Percentiles rank a stretch among this genome's conserved stretches.
Evolutionary conservation across 2,113 vertebrate species (phyloP).

Genomic region (Tiliqua scincoides): DNA sequence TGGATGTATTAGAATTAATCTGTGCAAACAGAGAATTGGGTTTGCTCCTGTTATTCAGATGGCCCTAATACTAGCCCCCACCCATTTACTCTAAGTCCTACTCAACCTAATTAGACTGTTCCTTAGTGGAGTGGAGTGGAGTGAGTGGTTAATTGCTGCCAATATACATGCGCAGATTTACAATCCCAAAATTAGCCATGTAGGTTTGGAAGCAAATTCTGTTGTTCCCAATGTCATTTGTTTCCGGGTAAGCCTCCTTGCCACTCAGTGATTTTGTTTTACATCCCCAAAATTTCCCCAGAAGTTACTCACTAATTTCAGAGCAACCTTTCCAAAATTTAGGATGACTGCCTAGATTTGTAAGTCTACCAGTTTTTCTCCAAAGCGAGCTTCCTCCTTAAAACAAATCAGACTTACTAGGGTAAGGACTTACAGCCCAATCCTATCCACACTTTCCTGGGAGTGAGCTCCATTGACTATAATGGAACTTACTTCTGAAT

Average conservation of each 20-base stretch:
- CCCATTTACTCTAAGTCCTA: not conserved
- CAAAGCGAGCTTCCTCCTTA: not conserved
- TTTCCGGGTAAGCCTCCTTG: not conserved
- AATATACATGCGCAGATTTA: slow-evolving; percentile 29
- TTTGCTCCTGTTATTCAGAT: slow-evolving; percentile 13
- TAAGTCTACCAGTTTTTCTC: not conserved
- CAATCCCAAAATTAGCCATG: slow-evolving; percentile 24
- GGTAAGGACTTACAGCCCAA: too few relatives aligned
- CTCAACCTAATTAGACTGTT: slow-evolving; percentile 10
- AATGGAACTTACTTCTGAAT: too few relatives aligned
- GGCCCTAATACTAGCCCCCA: not conserved
- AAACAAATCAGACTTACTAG: not conserved
- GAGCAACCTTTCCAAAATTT: not conserved
- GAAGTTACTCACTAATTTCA: not conserved
- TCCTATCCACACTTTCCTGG: too few relatives aligned
- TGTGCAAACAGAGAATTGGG: not conserved
- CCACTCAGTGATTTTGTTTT: not conserved
- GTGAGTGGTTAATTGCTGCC: slow-evolving; percentile 19
- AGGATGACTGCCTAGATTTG: not conserved
- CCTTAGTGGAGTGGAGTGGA: too few relatives aligned
- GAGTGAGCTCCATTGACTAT: too few relatives aligned
- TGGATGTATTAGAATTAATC: slow-evolving; percentile 1
- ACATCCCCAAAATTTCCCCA: not conserved
- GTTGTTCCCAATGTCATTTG: not conserved
- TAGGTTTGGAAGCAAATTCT: not conserved